Evolutionary conservation across 2,113 vertebrate species (phyloP), one percentile per base, ranked within the genome.

Genomic region (Camelus bactrianus): DNA sequence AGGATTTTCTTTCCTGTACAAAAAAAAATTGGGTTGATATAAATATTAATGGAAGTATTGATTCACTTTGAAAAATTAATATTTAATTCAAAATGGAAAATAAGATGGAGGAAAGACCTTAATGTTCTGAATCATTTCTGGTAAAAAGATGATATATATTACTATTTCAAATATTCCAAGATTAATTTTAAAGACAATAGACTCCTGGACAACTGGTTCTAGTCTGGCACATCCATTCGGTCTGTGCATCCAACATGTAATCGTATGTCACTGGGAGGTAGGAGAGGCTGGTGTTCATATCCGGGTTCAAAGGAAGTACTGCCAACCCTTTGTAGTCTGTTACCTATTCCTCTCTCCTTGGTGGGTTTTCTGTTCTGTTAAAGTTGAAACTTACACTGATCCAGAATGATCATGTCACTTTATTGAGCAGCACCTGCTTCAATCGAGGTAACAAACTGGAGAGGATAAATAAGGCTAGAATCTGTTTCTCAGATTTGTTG

Each of bases 41-140:
- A 76, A 95, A 95, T 89, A 95, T 84, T 91, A 91, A 93, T 81
- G 32, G 89, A 97, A 12, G 1, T 62, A 89, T 22, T 73, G 38
- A 82, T 82, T 95, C 32, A 72, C 19, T 91, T 87, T 96, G 3
- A 48, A 96, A 95, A 83, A 64, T 46, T 54, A 84, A 24, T 56
- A 85, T 72, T 90, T 89, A 93, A 81, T n/a, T 89, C 69, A 92
- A 97, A 95, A 82, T 83, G 26, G n/a, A 88, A 95, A 97, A 94
- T 46, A 86, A 83, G 8, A 2, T 35, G 65, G 54, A 88, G 19
- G 30, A 95, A 94, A 89, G 26, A 65, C n/a, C 22, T 97, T 88
- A 70, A 83, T 69, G 82, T 93, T 83, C 56, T 90, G 76, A 97
- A 86, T 60, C 28, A 93, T 75, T 91, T 96, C 77, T 84, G 54